These are phyloP conservation scores for Temnothorax rugatulus DNA, from an alignment of 2,888 invertebrate genomes.

Conservation along the genomic window DNA sequence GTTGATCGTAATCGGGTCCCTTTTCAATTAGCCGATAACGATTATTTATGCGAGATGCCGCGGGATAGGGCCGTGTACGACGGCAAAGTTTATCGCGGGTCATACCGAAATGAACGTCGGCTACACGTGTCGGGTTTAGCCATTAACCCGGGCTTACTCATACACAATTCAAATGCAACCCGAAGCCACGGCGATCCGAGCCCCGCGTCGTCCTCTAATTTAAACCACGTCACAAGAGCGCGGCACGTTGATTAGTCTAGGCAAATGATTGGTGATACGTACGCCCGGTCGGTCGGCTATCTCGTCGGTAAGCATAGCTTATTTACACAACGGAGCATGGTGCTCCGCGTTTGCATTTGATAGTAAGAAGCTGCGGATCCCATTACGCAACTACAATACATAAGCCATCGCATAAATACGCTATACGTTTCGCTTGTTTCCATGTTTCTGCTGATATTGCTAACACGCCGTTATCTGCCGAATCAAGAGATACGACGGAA, in stretches of 20 bases:
- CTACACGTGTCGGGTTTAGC: conserved; percentile 70
- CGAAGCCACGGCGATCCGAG: conserved; percentile 55
- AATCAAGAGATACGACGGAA: background rate
- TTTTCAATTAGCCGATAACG: conserved; percentile 27
- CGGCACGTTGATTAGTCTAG: conserved; percentile 65
- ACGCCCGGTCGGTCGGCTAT: conserved; percentile 28
- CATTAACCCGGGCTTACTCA: conserved; percentile 68
- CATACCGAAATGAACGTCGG: conserved; percentile 60
- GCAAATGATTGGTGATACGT: conserved; percentile 58
- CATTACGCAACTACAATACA: conserved; percentile 41
- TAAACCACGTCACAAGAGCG: conserved; percentile 69
- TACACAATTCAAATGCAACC: conserved; percentile 62
- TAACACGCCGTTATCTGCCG: background rate
- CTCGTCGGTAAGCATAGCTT: conserved; percentile 49
- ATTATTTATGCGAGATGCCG: conserved; percentile 38
- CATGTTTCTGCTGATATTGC: background rate
- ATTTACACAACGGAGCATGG: conserved; percentile 44
- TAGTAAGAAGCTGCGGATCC: conserved; percentile 52
- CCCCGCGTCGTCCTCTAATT: conserved; percentile 60
- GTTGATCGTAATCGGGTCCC: background rate
- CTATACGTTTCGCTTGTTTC: background rate
- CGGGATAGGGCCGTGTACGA: conserved; percentile 14
- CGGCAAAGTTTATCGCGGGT: conserved; percentile 56
- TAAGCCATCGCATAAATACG: conserved; percentile 30
- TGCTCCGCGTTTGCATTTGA: conserved; percentile 35